Evolutionary conservation across 2,797 vertebrate species (phyloP).

Genomic region (Tangara arthus): DNA sequence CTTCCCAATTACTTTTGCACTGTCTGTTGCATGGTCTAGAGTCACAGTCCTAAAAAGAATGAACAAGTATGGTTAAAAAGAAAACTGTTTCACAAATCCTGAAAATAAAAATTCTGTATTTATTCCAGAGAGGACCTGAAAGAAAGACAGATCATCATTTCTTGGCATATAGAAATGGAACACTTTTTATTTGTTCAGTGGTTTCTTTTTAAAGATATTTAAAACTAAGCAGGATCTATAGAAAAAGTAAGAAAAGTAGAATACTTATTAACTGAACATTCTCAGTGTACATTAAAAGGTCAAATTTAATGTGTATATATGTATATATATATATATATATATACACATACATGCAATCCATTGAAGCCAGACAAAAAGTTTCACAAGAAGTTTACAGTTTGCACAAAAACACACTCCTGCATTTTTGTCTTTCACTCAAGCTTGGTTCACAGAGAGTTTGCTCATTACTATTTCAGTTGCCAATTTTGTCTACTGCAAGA

Average conservation of each 20-base stretch:
- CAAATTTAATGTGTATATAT: background rate
- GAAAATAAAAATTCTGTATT: background rate
- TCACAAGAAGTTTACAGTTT: background rate
- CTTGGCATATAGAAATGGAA: background rate
- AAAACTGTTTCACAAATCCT: background rate
- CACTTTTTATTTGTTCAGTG: background rate
- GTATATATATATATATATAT: too few species aligned
- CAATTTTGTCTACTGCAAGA: background rate
- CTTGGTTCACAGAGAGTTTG: background rate
- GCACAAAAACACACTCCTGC: background rate
- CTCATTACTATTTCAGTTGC: background rate
- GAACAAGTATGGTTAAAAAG: slow-evolving; percentile 9
- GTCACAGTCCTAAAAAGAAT: slow-evolving; percentile 74
- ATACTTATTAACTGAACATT: background rate
- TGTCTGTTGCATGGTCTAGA: slow-evolving; percentile 89
- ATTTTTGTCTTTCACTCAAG: background rate
- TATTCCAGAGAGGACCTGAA: background rate
- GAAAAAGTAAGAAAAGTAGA: background rate
- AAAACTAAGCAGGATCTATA: background rate
- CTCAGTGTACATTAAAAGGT: background rate
- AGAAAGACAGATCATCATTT: background rate
- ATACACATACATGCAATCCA: background rate
- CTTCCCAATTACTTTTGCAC: slow-evolving; percentile 85
- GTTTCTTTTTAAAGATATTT: background rate
- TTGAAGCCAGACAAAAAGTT: background rate